A percentile compares a stretch with the other conserved stretches of the same genome.
These are phyloP conservation scores for Marronus borbonicus DNA, from an alignment of 2,888 invertebrate genomes.

Conservation along the genomic window DNA sequence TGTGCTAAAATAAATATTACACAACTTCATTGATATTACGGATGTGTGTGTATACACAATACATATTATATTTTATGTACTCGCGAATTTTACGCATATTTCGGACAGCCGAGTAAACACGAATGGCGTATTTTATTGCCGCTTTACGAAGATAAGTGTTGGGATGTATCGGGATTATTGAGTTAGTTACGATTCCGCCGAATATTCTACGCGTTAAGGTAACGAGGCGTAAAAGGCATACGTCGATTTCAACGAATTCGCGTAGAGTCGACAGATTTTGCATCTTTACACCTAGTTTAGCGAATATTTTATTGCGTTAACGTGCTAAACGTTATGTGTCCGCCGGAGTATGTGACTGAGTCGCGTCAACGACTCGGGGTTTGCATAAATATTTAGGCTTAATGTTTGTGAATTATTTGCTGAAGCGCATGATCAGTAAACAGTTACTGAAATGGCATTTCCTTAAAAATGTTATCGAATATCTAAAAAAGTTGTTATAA, in stretches of 20 bases:
- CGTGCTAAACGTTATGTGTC: not conserved
- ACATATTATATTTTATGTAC: constrained; percentile 27
- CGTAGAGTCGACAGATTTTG: not conserved
- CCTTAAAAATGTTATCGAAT: not conserved
- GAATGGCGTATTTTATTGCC: not conserved
- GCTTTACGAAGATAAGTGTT: constrained; percentile 6
- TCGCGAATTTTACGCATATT: constrained; percentile 25
- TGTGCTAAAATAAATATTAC: constrained; percentile 44
- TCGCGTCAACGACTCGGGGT: constrained; percentile 4
- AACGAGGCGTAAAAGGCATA: constrained; percentile 1
- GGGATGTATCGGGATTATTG: not conserved
- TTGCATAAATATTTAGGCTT: not conserved
- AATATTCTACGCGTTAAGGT: constrained; percentile 1
- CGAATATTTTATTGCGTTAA: constrained; percentile 2
- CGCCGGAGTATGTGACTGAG: not conserved
- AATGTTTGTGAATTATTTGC: constrained; percentile 4
- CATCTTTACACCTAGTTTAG: constrained; percentile 1
- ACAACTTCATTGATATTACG: constrained; percentile 16
- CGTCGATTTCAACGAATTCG: constrained; percentile 2
- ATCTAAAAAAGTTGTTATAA: no score
- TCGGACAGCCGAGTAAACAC: constrained; percentile 10
- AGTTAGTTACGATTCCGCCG: constrained; percentile 3
- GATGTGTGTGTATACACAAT: constrained; percentile 18
- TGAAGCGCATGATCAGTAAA: not conserved
- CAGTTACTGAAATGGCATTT: constrained; percentile 11